phyloP scores from a whole-genome alignment of 2,113 vertebrate species.

The Ictidomys tridecemlineatus region DNA sequence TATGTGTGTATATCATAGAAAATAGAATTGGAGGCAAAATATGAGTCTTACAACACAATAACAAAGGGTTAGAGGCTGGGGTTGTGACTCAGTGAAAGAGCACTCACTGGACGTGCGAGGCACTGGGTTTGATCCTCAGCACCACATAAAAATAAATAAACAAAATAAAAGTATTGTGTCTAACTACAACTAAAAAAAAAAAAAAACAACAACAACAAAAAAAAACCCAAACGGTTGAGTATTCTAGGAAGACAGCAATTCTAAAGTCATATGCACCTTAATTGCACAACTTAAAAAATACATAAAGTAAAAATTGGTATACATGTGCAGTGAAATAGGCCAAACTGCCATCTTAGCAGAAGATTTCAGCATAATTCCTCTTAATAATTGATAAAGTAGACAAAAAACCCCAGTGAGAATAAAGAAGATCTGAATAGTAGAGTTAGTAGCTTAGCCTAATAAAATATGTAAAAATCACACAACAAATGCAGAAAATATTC shows the following conservation, averaged over 20 bases:
- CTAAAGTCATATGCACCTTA: not conserved
- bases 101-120: no score
- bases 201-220: no score
- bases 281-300: not conserved
- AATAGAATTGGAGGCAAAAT: slow-evolving; percentile 2
- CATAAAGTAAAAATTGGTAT: not conserved
- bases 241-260: slow-evolving; percentile 30
- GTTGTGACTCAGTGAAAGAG: no score
- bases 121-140: no score
- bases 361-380: not conserved
- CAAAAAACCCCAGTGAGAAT: not conserved
- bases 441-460: not conserved
- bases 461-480: not conserved
- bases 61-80: no score
- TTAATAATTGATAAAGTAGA: not conserved
- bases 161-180: no score
- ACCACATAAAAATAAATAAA: no score
- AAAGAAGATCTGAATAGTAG: not conserved
- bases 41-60: not conserved
- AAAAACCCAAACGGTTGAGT: not conserved
- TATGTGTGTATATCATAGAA: not conserved
- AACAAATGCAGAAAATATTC: not conserved
- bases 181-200: no score
- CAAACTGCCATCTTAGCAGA: not conserved
- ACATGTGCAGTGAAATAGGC: not conserved